Evolutionary conservation across 2,888 invertebrate genomes (phyloP).

Genomic region (Drosophila greeni): DNA sequence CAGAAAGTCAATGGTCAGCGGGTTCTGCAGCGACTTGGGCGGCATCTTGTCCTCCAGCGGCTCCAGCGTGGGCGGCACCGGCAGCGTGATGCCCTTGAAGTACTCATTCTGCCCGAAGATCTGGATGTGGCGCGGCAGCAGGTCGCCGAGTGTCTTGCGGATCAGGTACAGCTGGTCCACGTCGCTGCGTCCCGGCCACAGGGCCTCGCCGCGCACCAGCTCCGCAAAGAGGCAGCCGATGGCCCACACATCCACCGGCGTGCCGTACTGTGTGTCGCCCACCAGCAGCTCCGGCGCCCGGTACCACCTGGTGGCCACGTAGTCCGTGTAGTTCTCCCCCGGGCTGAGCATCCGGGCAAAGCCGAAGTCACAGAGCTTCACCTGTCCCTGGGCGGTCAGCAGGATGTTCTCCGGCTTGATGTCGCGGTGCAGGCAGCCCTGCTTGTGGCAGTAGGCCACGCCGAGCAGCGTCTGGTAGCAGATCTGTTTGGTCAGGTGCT

Average conservation of each 20-base stretch:
- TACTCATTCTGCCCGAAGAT: constrained; percentile 98
- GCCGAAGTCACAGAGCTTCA: constrained; percentile 98
- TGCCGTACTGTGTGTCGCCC: constrained; percentile 95
- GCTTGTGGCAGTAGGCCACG: constrained; percentile 96
- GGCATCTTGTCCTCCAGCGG: constrained; percentile 93
- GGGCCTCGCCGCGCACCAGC: constrained; percentile 91
- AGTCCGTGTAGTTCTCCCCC: constrained; percentile 99
- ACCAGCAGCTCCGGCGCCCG: constrained; percentile 97
- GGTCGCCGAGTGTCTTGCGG: constrained; percentile 94
- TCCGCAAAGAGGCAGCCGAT: constrained; percentile 96
- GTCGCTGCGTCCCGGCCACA: constrained; percentile 99
- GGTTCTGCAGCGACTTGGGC: constrained; percentile 83
- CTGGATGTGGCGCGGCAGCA: constrained; percentile 95
- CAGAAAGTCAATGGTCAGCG: constrained; percentile 89
- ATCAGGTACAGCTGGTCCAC: constrained; percentile 98
- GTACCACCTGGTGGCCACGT: constrained; percentile 99
- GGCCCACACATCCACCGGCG: constrained; percentile 98
- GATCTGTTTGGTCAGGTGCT: constrained; percentile 92
- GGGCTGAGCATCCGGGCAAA: constrained; percentile 98
- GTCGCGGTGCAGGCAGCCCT: constrained; percentile 96
- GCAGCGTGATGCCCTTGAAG: constrained; percentile 91
- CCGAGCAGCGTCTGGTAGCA: constrained; percentile 97
- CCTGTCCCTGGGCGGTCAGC: constrained; percentile 93
- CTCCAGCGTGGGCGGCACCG: constrained; percentile 91
- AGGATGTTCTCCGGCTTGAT: constrained; percentile 99